Conservation (phyloP, 2,888 invertebrate genomes). For the Rambutsinella grinnellia region DNA sequence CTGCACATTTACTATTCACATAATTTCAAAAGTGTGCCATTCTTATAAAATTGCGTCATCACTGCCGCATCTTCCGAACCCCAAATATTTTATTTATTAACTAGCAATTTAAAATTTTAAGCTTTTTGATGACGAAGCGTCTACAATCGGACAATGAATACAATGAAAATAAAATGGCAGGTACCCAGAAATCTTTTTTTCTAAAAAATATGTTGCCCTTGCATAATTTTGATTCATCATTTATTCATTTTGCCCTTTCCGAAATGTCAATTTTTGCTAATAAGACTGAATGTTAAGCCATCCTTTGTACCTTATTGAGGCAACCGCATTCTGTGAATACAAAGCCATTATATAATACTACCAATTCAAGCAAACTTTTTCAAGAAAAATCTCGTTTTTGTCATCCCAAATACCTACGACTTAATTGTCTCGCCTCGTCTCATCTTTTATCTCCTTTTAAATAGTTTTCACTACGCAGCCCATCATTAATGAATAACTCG, state of each 20-base stretch:
- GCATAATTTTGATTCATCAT: conserved; percentile 6
- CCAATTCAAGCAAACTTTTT: not conserved
- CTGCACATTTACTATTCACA: too few relatives aligned
- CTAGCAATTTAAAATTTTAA: too few relatives aligned
- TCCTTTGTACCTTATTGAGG: too few relatives aligned
- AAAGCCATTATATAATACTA: not conserved
- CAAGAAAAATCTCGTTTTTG: conserved; percentile 1
- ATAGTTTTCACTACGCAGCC: not conserved
- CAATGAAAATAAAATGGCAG: too few relatives aligned
- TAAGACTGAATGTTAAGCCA: conserved; percentile 22
- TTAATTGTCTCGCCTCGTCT: conserved; percentile 7
- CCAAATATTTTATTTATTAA: too few relatives aligned
- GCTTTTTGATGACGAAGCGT: too few relatives aligned
- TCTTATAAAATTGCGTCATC: too few relatives aligned
- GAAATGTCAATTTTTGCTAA: conserved; percentile 15
- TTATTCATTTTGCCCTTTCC: conserved; percentile 12
- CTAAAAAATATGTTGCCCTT: conserved; percentile 10
- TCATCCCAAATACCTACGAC: conserved; percentile 6
- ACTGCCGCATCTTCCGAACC: too few relatives aligned
- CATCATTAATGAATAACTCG: not conserved
- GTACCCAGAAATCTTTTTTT: not conserved
- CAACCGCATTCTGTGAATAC: too few relatives aligned
- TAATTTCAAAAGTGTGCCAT: too few relatives aligned
- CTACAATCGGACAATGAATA: too few relatives aligned
- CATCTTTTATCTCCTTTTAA: not conserved